phyloP scores from a whole-genome alignment of 2,888 invertebrate genomes.

The Artemia sp. region DNA sequence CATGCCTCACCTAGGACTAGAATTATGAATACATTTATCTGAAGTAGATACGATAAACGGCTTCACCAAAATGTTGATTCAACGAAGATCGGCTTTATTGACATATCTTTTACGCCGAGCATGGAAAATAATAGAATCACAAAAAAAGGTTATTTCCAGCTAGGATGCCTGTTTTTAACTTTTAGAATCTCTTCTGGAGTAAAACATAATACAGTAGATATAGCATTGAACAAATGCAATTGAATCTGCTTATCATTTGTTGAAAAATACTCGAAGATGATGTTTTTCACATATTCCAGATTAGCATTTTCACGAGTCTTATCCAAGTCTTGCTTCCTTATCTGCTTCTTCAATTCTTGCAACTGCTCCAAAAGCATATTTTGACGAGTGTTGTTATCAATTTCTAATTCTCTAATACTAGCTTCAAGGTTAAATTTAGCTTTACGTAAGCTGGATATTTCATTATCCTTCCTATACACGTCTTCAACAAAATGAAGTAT shows the following conservation, averaged over 20 bases:
- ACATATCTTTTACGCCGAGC: too few relatives aligned
- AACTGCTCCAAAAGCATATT: constrained; percentile 31
- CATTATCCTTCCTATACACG: constrained; percentile 57
- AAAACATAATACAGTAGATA: constrained; percentile 65
- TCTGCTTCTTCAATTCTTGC: constrained; percentile 22
- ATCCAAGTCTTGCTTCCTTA: constrained; percentile 38
- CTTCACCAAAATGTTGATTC: too few relatives aligned
- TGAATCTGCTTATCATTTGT: constrained; percentile 49
- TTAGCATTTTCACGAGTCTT: constrained; percentile 61
- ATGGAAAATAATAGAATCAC: background rate
- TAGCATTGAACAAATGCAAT: constrained; percentile 72
- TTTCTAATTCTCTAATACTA: constrained; percentile 39
- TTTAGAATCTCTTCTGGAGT: constrained; percentile 20
- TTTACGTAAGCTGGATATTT: constrained; percentile 51
- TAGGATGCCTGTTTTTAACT: constrained; percentile 19
- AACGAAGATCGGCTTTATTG: too few relatives aligned
- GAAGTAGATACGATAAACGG: too few relatives aligned
- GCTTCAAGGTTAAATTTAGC: constrained; percentile 44
- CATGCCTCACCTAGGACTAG: too few relatives aligned
- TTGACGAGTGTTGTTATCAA: constrained; percentile 30
- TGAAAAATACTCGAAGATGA: constrained; percentile 59
- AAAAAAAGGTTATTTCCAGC: constrained; percentile 18
- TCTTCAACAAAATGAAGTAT: constrained; percentile 69
- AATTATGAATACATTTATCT: too few relatives aligned
- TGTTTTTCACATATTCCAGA: constrained; percentile 76